These are phyloP conservation scores for Bradynema listronoti DNA, from an alignment of 1,140 invertebrate species.

Conservation along the genomic window DNA sequence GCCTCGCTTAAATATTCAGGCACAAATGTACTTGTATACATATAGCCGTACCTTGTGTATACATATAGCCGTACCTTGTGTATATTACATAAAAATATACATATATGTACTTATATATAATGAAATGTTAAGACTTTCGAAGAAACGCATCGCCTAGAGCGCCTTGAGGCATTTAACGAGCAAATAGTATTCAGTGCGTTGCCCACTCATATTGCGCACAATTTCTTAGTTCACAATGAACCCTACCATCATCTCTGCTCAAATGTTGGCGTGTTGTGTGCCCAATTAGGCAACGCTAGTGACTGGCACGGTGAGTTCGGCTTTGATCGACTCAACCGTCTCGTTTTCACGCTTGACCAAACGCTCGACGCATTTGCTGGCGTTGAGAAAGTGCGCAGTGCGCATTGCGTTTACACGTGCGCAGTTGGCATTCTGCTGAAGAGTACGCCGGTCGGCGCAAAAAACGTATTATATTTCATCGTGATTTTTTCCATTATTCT, in stretches of 20 bases:
- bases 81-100: conserved; percentile 14
- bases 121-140: conserved; percentile 38
- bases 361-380: conserved; percentile 34
- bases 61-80: no score
- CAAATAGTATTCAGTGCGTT: conserved; percentile 41
- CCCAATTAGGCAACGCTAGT: conserved; percentile 13
- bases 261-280: conserved; percentile 35
- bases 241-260: conserved; percentile 45
- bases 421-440: conserved; percentile 55
- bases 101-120: no score
- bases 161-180: conserved; percentile 41
- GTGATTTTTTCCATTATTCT: no score
- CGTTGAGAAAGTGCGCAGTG: conserved; percentile 50
- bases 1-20: no score
- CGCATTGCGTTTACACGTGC: conserved; percentile 44
- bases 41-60: no score
- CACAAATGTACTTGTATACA: no score
- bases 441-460: no score
- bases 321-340: conserved; percentile 37
- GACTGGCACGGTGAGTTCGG: conserved; percentile 45
- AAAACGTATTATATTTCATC: no score
- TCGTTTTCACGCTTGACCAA: conserved; percentile 39
- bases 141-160: conserved; percentile 32
- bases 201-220: conserved; percentile 42
- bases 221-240: conserved; percentile 37